phyloP scores from a whole-genome alignment of 2,888 invertebrate species.

The Volucella inanis region DNA sequence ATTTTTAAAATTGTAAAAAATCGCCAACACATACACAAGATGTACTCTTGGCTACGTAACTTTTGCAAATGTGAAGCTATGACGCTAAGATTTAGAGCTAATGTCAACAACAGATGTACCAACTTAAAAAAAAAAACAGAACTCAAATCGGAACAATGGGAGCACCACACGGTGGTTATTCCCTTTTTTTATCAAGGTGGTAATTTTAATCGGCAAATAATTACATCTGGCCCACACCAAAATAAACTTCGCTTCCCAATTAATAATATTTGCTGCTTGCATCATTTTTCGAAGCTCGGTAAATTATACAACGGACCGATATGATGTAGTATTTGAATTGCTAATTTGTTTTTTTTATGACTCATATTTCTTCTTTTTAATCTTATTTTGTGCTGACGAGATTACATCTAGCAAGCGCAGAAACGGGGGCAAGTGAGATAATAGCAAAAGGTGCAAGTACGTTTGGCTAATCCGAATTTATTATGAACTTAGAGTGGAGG shows the following conservation, averaged over 20 bases:
- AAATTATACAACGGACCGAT: constrained; percentile 18
- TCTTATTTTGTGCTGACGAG: background rate
- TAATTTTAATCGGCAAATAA: background rate
- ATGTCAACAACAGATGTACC: no score
- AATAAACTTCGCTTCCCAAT: constrained; percentile 12
- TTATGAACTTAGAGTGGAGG: background rate
- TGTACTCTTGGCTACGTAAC: no score
- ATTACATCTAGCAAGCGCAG: background rate
- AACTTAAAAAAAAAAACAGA: no score
- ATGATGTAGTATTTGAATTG: constrained; percentile 1
- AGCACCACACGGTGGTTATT: no score
- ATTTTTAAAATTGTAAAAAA: no score
- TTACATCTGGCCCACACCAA: constrained; percentile 4
- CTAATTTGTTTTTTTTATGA: background rate
- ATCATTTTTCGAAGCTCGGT: constrained; percentile 3
- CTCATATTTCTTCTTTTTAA: background rate
- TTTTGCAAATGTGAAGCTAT: no score
- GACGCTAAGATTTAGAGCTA: no score
- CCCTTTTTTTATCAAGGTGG: no score
- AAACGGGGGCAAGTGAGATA: constrained; percentile 1
- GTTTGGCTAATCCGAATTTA: background rate
- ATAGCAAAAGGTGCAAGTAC: constrained; percentile 2
- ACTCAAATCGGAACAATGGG: no score
- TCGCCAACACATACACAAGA: no score
- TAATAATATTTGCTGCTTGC: constrained; percentile 28